These are phyloP conservation scores for Zaprionus obscuricornis DNA, from an alignment of 2,888 invertebrate species.

Conservation along the genomic window DNA sequence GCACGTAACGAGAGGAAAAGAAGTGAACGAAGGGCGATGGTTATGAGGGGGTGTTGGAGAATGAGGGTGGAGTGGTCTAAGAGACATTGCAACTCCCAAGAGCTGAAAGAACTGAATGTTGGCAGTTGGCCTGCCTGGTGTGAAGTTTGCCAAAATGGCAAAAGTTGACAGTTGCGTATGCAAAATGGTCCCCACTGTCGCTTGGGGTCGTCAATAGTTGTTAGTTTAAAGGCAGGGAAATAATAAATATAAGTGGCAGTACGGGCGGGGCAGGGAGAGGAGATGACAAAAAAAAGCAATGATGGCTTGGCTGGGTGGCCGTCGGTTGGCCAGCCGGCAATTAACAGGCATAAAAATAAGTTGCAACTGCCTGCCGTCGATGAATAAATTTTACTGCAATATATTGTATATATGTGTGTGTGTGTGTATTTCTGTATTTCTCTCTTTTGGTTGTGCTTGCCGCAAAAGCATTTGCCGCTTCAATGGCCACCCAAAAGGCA, in stretches of 20 bases:
- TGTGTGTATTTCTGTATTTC: constrained; percentile 2
- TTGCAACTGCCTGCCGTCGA: constrained; percentile 54
- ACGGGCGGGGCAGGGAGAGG: too few species aligned
- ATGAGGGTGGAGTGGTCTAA: neutral
- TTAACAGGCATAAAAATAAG: constrained; percentile 69
- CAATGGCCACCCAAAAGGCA: constrained; percentile 63
- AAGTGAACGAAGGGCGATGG: too few species aligned
- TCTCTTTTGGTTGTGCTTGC: constrained; percentile 24
- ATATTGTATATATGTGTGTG: constrained; percentile 30
- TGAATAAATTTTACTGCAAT: constrained; percentile 56
- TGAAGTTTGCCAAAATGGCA: constrained; percentile 70
- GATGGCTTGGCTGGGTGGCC: neutral
- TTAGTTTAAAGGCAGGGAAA: neutral
- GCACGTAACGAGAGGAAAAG: too few species aligned
- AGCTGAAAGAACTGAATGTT: neutral
- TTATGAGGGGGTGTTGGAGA: constrained; percentile 5
- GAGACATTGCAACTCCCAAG: constrained; percentile 13
- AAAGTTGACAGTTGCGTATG: constrained; percentile 72
- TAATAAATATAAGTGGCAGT: constrained; percentile 64
- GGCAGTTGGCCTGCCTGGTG: constrained; percentile 37
- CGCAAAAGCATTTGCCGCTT: constrained; percentile 69
- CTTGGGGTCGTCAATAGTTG: neutral
- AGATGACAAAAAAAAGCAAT: too few species aligned
- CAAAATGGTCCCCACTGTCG: constrained; percentile 42
- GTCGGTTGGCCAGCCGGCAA: constrained; percentile 33